Evolutionary conservation across 2,888 invertebrate genomes (phyloP).

Genomic region (Tenthredo amoena): DNA sequence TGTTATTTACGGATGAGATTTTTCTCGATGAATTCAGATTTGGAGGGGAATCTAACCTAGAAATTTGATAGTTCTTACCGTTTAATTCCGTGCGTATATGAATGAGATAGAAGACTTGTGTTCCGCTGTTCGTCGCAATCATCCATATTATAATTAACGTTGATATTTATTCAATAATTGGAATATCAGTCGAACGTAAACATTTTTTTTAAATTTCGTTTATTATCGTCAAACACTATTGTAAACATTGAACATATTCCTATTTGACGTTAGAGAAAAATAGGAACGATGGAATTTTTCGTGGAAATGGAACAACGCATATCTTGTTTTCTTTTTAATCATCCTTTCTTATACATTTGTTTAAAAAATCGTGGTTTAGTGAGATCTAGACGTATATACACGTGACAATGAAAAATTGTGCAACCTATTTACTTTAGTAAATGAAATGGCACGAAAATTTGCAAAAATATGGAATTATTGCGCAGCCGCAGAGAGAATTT

Average conservation of each 20-base stretch:
- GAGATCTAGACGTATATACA: not conserved
- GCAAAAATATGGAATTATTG: not conserved
- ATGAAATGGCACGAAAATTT: not conserved
- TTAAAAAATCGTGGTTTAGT: not conserved
- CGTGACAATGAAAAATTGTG: not conserved
- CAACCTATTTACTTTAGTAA: not conserved
- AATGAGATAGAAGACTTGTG: conserved; percentile 14
- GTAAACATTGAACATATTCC: not conserved
- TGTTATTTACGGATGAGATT: not conserved
- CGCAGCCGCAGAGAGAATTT: conserved; percentile 25
- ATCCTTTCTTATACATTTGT: not conserved
- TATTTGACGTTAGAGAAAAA: not conserved
- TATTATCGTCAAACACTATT: not conserved
- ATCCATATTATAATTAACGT: not conserved
- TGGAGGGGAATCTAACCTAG: not conserved
- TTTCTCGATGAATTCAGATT: not conserved
- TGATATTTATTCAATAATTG: not conserved
- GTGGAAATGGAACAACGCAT: not conserved
- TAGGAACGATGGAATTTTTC: not conserved
- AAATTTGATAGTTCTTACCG: conserved; percentile 11
- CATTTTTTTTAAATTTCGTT: not conserved
- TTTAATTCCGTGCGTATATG: conserved; percentile 25
- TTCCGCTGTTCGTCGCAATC: not conserved
- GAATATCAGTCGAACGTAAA: not conserved
- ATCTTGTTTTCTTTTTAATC: not conserved